Base-by-base conservation (phyloP, 2,797 vertebrate species). In the Geotrypetes seraphini region DNA sequence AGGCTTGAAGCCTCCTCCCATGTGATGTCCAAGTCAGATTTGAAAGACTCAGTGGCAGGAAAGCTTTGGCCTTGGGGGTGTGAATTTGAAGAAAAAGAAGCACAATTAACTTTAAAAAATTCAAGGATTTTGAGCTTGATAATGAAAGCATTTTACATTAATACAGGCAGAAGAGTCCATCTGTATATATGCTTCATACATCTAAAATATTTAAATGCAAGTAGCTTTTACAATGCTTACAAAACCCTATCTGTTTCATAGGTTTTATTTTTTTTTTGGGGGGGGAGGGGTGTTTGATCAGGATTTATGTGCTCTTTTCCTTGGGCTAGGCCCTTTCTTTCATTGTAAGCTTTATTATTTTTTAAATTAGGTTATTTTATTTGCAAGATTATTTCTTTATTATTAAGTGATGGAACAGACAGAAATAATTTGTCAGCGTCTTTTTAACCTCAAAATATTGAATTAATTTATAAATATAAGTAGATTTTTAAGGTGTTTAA, bases 31-130 rank as follows among this genome's bases (percentile, higher is more conserved):
- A 69, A 71, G 73, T 67, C 71, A 60, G 58, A 69, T 66, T 68
- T 75, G 70, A 80, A 75, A 73, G 68, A 54, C 75, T 73, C 69
- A n/a, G 67, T 73, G 75, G 74, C 71, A 81, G 72, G 63, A 68
- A 71, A 73, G 77, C 71, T 75, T 63, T 77, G 75, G 76, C 80
- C 79, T 78, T 70, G 65, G 78, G n/a, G 77, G 71, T 75, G 70
- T 69, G 63, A 73, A 77, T 78, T 71, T 67, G 68, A 53, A 75
- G 68, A 71, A 72, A 71, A 50, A 57, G 64, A 67, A 63, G 50
- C 71, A 77, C 72, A 80, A 82, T 83, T 75, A 76, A 71, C 53
- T 66, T 76, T 73, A 75, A 81, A 83, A 83, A 81, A 82, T 78
- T 75, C 76, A 81, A 66, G 68, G 71, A 76, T 79, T 83, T 76